A percentile compares a stretch with the other conserved stretches of the same genome.
These are phyloP conservation scores for Chrysochloris asiatica DNA, from an alignment of 2,113 vertebrate species.

Conservation along the genomic window DNA sequence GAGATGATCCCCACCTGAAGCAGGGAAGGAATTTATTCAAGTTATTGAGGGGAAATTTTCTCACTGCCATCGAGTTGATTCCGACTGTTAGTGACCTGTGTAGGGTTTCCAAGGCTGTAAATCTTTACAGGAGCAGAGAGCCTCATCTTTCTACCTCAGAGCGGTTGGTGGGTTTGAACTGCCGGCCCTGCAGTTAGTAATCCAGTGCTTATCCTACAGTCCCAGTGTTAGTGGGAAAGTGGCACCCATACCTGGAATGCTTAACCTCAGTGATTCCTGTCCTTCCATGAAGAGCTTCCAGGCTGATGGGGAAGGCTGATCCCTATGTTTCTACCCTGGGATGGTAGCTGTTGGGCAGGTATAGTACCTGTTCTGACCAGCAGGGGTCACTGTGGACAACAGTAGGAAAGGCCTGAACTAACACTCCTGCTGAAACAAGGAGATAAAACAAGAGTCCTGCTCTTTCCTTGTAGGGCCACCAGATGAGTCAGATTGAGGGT, in stretches of 20 bases:
- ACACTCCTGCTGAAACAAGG: not conserved
- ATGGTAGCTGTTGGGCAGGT: not conserved
- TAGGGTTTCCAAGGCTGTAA: too few relatives aligned
- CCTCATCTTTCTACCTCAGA: too few relatives aligned
- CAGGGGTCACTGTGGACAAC: not conserved
- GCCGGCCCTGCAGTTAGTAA: too few relatives aligned
- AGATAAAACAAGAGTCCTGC: not conserved
- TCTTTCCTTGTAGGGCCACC: not conserved
- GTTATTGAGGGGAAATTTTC: too few relatives aligned
- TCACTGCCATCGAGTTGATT: too few relatives aligned
- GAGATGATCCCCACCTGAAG: not conserved
- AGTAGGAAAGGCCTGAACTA: not conserved
- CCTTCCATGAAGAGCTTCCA: not conserved
- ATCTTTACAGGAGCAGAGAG: too few relatives aligned
- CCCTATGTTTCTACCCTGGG: not conserved
- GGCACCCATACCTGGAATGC: not conserved
- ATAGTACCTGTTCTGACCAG: not conserved
- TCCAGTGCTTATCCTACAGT: too few relatives aligned
- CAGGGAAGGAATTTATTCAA: not conserved
- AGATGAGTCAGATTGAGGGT: not conserved
- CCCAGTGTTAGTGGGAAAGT: too few relatives aligned
- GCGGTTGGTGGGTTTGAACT: too few relatives aligned
- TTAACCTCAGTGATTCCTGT: not conserved
- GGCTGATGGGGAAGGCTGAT: not conserved
- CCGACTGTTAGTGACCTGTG: too few relatives aligned